phyloP scores from a whole-genome alignment of 2,113 vertebrate genomes.

The Poecile atricapillus region DNA sequence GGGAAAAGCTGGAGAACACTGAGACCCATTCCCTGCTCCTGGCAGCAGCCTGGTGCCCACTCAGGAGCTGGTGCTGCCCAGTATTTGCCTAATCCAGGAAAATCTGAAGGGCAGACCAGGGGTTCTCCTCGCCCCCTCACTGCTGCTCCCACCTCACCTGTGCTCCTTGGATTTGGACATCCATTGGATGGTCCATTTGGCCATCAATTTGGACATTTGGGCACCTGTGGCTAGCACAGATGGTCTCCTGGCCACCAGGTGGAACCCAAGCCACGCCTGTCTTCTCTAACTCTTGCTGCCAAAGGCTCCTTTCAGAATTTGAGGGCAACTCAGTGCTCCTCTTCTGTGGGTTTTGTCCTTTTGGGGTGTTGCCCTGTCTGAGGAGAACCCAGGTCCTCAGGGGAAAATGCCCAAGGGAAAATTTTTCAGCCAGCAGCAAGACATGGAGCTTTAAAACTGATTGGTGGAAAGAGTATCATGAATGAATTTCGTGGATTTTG shows the following conservation, averaged over 20 bases:
- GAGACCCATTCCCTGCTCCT: fast-evolving
- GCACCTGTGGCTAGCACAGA: background rate
- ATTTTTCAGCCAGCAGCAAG: background rate
- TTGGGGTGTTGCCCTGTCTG: background rate
- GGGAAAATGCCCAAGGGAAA: background rate
- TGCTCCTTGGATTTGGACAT: background rate
- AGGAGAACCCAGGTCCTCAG: fast-evolving
- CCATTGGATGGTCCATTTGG: too few relatives aligned
- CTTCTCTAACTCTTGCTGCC: background rate
- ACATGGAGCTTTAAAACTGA: background rate
- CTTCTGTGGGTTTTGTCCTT: fast-evolving
- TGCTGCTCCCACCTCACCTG: background rate
- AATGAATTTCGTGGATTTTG: background rate
- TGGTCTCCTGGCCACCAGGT: background rate
- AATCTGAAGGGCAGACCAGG: background rate
- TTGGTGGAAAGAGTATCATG: background rate
- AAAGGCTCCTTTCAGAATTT: background rate
- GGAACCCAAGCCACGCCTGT: background rate
- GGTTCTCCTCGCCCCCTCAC: fast-evolving
- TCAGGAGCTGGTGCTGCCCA: background rate
- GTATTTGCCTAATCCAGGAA: fast-evolving
- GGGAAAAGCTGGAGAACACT: background rate
- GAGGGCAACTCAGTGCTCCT: fast-evolving
- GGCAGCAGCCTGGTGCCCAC: background rate
- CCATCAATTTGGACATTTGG: too few relatives aligned